These are phyloP conservation scores for Neodiprion virginianus DNA, from an alignment of 1,140 invertebrate species.

Conservation along the genomic window DNA sequence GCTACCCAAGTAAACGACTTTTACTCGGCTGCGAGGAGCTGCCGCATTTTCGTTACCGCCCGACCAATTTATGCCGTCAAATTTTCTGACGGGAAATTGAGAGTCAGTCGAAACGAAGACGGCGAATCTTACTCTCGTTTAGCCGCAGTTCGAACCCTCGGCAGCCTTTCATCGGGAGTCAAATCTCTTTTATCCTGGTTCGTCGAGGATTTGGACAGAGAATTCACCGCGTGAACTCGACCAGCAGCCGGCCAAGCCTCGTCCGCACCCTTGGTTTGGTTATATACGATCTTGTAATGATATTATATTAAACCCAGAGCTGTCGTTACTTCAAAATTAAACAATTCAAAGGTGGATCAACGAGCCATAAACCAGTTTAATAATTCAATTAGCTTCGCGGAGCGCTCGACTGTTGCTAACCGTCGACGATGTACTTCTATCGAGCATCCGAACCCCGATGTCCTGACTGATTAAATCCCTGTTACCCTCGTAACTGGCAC, in stretches of 20 bases:
- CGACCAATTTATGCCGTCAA: no score
- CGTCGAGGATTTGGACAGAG: not conserved
- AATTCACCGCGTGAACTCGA: not conserved
- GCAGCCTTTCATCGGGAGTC: no score
- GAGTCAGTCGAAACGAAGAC: no score
- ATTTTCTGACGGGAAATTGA: no score
- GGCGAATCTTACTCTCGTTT: no score
- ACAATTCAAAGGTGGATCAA: conserved; percentile 17
- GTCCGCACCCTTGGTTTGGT: not conserved
- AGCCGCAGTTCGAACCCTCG: no score
- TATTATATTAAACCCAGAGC: conserved; percentile 11
- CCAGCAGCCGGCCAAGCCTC: not conserved
- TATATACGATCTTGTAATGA: conserved; percentile 7
- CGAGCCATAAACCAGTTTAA: conserved; percentile 17
- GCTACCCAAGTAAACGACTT: no score
- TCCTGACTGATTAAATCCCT: not conserved
- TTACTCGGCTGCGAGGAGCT: no score
- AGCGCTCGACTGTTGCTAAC: not conserved
- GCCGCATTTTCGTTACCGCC: no score
- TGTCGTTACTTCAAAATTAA: conserved; percentile 10
- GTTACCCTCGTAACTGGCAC: not conserved
- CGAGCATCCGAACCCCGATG: not conserved
- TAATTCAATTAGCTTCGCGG: conserved; percentile 13
- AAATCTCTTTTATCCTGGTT: no score
- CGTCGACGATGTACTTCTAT: not conserved